Percentiles rank a stretch among this genome's conserved stretches.
Evolutionary conservation across 2,797 vertebrate species (phyloP).

Genomic region (Emys orbicularis): DNA sequence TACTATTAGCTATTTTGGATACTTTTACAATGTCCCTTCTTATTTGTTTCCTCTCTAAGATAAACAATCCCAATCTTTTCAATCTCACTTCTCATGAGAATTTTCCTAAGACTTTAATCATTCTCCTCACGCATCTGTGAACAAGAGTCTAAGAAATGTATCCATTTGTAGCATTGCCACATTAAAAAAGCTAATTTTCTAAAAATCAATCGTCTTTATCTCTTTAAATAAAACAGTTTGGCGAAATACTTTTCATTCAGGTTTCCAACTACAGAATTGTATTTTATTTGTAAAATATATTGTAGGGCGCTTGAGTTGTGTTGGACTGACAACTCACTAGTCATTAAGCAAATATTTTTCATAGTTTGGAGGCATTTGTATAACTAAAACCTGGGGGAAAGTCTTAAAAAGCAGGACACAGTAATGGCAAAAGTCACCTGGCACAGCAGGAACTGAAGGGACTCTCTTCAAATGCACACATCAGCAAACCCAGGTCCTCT

Average conservation of each 20-base stretch:
- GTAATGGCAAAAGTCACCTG: neutral
- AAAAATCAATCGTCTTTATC: neutral
- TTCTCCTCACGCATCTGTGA: neutral
- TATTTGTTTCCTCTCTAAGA: neutral
- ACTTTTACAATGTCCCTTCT: neutral
- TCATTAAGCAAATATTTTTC: too few species aligned
- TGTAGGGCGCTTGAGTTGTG: neutral
- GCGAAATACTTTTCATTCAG: neutral
- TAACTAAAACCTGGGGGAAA: neutral
- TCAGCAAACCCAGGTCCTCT: neutral
- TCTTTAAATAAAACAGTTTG: neutral
- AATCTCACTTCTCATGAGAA: neutral
- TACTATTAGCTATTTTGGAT: neutral
- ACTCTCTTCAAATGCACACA: too few species aligned
- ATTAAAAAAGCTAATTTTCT: neutral
- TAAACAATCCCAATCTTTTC: neutral
- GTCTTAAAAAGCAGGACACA: neutral
- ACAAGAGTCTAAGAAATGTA: neutral
- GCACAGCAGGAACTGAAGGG: neutral
- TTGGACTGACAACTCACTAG: neutral
- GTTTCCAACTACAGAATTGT: accelerated
- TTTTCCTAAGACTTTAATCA: neutral
- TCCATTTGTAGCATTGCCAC: neutral
- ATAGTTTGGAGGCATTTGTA: neutral
- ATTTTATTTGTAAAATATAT: neutral